phyloP scores from a whole-genome alignment of 2,797 vertebrate species.

The Tokudaia muenninki region DNA sequence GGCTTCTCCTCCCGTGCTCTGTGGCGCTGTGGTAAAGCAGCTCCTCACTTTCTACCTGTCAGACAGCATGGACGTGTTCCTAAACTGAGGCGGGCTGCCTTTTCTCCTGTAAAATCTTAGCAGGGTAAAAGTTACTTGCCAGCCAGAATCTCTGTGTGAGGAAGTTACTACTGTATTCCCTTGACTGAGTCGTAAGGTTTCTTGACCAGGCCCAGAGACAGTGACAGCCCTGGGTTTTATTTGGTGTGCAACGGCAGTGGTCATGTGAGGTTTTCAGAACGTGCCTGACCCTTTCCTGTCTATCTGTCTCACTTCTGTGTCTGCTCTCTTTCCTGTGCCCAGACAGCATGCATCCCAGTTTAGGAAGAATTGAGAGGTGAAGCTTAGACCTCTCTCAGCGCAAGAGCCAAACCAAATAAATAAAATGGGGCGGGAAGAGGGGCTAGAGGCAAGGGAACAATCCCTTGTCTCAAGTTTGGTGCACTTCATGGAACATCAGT shows the following conservation, averaged over 20 bases:
- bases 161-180: background rate
- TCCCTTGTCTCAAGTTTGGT: conserved; percentile 93
- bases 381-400: conserved; percentile 51
- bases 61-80: conserved; percentile 11
- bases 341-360: conserved; percentile 27
- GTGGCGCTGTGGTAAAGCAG: conserved; percentile 11
- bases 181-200: conserved; percentile 25
- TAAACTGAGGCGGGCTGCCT: conserved; percentile 52
- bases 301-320: background rate
- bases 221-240: background rate
- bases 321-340: conserved; percentile 11
- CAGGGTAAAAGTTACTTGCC: conserved; percentile 25
- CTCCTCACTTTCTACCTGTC: conserved; percentile 15
- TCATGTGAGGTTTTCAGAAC: background rate
- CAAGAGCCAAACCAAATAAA: conserved; percentile 86
- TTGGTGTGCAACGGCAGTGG: background rate
- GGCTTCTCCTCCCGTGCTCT: background rate
- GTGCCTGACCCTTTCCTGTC: conserved; percentile 8
- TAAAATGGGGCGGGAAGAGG: conserved; percentile 70
- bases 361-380: conserved; percentile 11
- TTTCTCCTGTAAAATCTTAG: conserved; percentile 50
- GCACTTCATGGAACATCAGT: conserved; percentile 96
- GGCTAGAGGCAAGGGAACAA: background rate
- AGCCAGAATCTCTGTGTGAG: conserved; percentile 42
- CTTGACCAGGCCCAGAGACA: background rate